Percentiles rank a stretch among this genome's conserved stretches.
phyloP scores from a whole-genome alignment of 2,113 vertebrate species.

The Campylomormyrus tamandua region DNA sequence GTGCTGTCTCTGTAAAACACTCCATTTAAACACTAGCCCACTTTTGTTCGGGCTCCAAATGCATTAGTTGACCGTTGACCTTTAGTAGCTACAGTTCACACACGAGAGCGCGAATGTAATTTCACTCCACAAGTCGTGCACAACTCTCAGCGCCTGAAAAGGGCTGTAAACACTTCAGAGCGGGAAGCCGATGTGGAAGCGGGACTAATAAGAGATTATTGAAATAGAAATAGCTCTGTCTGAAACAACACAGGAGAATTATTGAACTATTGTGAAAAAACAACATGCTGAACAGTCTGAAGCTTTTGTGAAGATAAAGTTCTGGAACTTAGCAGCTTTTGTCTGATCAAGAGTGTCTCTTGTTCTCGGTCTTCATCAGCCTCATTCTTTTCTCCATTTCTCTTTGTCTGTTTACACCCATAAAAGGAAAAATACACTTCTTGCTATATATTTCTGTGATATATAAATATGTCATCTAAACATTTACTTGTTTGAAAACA shows the following conservation, averaged over 20 bases:
- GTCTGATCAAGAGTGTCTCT: not conserved
- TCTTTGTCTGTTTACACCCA: not conserved
- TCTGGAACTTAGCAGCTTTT: not conserved
- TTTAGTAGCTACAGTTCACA: not conserved
- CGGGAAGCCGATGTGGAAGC: not conserved
- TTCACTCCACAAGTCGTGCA: not conserved
- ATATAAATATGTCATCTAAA: not conserved
- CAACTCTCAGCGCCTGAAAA: not conserved
- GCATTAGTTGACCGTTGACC: not conserved
- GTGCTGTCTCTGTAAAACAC: not conserved
- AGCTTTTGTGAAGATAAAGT: no score
- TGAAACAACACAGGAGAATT: not conserved
- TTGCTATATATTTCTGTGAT: not conserved
- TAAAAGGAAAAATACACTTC: not conserved
- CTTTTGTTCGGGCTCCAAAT: not conserved
- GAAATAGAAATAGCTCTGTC: slow-evolving; percentile 5
- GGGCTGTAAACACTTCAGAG: not conserved
- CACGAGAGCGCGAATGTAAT: not conserved
- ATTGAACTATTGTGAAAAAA: not conserved
- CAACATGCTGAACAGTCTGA: not conserved
- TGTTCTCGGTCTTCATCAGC: not conserved
- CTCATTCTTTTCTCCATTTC: not conserved
- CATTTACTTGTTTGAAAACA: not conserved
- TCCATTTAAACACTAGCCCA: not conserved
- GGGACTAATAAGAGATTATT: not conserved